phyloP scores from a whole-genome alignment of 2,113 vertebrate genomes.

The Machaerirhynchus nigripectus region DNA sequence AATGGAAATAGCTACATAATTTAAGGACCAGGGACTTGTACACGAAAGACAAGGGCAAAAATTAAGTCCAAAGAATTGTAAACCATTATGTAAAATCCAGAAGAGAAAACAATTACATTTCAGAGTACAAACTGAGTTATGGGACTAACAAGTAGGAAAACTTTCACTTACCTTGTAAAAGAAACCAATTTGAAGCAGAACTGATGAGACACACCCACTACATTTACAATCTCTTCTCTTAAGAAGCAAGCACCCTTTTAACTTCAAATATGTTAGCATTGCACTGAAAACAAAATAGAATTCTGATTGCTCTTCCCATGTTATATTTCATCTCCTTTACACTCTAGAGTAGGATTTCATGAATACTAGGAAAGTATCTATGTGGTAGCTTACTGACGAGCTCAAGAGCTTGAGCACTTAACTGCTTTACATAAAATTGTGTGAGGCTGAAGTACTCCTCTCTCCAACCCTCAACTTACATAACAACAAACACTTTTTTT shows the following conservation, averaged over 20 bases:
- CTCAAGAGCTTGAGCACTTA: not conserved
- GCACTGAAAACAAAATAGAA: not conserved
- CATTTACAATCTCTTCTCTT: not conserved
- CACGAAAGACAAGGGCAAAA: not conserved
- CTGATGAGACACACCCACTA: not conserved
- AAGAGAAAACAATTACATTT: not conserved
- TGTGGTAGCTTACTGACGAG: not conserved
- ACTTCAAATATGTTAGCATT: not conserved
- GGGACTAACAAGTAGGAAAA: not conserved
- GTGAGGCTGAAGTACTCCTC: not conserved
- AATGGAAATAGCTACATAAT: not conserved
- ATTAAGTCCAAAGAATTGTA: not conserved
- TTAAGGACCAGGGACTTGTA: not conserved
- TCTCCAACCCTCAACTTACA: not conserved
- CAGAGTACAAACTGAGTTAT: not conserved
- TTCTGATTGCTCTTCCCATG: not conserved
- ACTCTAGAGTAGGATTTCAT: not conserved
- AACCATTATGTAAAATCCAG: not conserved
- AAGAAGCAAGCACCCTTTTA: not conserved
- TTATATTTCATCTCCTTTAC: not conserved
- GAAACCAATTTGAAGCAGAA: not conserved
- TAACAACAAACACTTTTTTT: not conserved
- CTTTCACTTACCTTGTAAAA: not conserved
- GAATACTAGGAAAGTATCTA: not conserved
- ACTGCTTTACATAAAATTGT: not conserved